Base-by-base conservation (phyloP, 2,797 vertebrate genomes). In the Cossypha dichroa region DNA sequence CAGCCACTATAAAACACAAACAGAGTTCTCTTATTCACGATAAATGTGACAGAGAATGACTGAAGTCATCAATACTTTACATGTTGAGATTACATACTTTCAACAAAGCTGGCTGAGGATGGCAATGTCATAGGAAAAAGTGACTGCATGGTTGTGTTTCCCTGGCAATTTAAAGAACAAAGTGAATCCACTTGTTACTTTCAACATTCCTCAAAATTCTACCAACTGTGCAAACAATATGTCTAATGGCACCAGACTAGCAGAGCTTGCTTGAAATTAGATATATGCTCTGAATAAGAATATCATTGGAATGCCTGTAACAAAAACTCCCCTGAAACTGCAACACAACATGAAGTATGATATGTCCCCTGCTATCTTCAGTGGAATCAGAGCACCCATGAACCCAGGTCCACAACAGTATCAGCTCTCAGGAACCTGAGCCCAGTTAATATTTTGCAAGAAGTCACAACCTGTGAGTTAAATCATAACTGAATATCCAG, bases 181-280 rank as follows among this genome's bases (percentile, higher is more conserved):
- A 95, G 52, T 56, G 91, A 94, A 94, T 75, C 69, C 63, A 87
- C 84, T 93, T 91, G 67, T 91, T 96, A 93, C 67, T 89, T 95
- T 91, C 91, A 95, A 87, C 70, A 87, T 70, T 91, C 48, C 74
- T 89, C 78, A 82, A 88, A 92, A 96, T 87, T 85, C 89, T 82
- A 92, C 93, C 96, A 94, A 91, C 94, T 94, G 93, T 89, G 87
- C 95, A 95, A 96, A 92, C 91, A 96, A 91, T 94, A 95, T 92
- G 91, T 95, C 87, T 96, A 95, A 96, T 92, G 59, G 89, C 94
- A 96, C 86, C 81, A 92, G 74, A 79, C 55, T 91, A 89, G 51
- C 89, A 91, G 67, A 92, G 70, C 43, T 84, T 91, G 74, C 59
- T 74, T 85, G 89, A 94, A 93, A 95, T 89, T 82, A 93, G 86